Evolutionary conservation across 2,888 invertebrate species (phyloP), one percentile per base, ranked within the genome.

Genomic region (Oithona nana): DNA sequence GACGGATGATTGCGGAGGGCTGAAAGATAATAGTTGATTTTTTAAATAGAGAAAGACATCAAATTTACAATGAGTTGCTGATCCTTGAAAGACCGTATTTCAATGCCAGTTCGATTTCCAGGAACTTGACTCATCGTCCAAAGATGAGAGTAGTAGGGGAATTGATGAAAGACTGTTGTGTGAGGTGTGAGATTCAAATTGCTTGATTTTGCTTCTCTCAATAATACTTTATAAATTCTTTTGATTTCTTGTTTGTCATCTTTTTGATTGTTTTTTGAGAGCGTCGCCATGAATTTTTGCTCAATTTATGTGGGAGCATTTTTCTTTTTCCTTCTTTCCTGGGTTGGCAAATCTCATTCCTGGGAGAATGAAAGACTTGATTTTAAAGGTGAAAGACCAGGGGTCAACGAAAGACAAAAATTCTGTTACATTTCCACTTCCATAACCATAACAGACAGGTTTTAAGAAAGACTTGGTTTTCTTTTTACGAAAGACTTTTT

Each of bases 111-210:
- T n/a, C n/a, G n/a, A n/a, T 39, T 39, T 16, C 8, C 39, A 39
- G 39, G 39, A 39, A 39, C 39, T 39, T 39, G 39, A 6, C 16
- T 39, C 39, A 11, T 39, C 16, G 39, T 39, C 39, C 6, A 39
- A 39, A 39, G 39, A n/a, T n/a, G n/a, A n/a, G n/a, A n/a, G n/a
- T n/a, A n/a, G n/a, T n/a, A n/a, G n/a, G n/a, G n/a, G 39, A 16
- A 39, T 57, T 57, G 24, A 28, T 59, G 59, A 59, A 59, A 59
- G 59, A 59, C 59, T 29, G 49, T 49, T 59, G 59, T 59, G 59
- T 59, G 59, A 59, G 59, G 50, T 59, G 59, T 59, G 54, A 54
- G 54, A 54, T 54, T 39, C 39, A 16, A 39, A 39, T 39, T 39
- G 39, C 16, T 39, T 39, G 16, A 39, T 39, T 39, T 16, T 39